Percentiles rank a stretch among this genome's conserved stretches.
phyloP scores from a whole-genome alignment of 2,797 vertebrate species.

The Momotus momota region DNA sequence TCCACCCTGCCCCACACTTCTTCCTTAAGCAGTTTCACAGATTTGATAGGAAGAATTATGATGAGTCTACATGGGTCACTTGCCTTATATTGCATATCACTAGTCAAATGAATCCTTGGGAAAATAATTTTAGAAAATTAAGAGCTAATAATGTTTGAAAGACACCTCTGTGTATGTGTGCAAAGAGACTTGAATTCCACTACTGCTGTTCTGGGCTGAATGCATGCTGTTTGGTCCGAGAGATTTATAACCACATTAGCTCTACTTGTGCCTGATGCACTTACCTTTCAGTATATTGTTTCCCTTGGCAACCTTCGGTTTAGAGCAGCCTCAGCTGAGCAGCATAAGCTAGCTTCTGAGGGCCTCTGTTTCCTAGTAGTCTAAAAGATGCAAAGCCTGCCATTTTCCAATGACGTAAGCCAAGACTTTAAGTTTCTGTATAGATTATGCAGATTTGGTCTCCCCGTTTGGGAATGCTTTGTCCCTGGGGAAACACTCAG shows the following conservation, averaged over 20 bases:
- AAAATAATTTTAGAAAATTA: not conserved
- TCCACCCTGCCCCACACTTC: not conserved
- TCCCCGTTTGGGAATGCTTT: not conserved
- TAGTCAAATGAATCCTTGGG: not conserved
- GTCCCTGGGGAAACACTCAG: not conserved
- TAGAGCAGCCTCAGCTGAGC: not conserved
- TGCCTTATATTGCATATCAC: not conserved
- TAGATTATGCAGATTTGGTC: not conserved
- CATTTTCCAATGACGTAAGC: not conserved
- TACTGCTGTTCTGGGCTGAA: not conserved
- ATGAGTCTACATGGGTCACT: not conserved
- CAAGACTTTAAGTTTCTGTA: not conserved
- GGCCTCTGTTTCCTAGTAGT: not conserved
- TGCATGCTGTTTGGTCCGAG: not conserved
- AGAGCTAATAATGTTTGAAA: not conserved
- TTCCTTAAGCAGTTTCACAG: not conserved
- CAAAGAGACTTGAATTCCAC: not conserved
- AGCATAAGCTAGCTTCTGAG: not conserved
- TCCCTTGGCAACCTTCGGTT: not conserved
- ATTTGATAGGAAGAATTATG: not conserved
- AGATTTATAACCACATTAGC: not conserved
- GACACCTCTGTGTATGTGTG: not conserved
- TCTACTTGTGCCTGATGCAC: not conserved
- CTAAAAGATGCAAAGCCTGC: not conserved
- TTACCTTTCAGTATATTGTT: not conserved